phyloP scores from a whole-genome alignment of 2,888 invertebrate genomes.

The Pogonocherus hispidulus region DNA sequence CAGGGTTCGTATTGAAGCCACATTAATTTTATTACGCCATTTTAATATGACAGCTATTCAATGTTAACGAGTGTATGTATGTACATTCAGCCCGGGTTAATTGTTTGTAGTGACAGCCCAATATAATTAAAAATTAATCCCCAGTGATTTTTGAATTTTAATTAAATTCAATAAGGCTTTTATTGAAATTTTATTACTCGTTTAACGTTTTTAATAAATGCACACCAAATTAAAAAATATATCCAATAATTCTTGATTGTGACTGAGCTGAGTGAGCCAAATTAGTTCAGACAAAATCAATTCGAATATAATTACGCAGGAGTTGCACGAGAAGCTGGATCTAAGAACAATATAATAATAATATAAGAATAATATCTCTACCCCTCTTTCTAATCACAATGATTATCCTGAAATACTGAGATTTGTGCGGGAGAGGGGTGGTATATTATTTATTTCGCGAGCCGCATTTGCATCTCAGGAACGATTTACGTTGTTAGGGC shows the following conservation, averaged over 20 bases:
- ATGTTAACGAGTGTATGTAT: slow-evolving; percentile 8
- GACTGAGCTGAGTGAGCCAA: not conserved
- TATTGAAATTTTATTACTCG: slow-evolving; percentile 21
- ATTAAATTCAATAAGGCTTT: slow-evolving; percentile 5
- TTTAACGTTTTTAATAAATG: not conserved
- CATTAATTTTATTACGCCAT: slow-evolving; percentile 17
- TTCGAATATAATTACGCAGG: too few relatives aligned
- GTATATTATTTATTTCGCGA: too few relatives aligned
- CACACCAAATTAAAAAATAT: slow-evolving; percentile 12
- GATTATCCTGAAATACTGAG: too few relatives aligned
- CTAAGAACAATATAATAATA: too few relatives aligned
- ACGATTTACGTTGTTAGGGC: too few relatives aligned
- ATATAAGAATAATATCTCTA: too few relatives aligned
- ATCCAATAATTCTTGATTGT: not conserved
- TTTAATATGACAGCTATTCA: slow-evolving; percentile 21
- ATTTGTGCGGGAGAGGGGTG: too few relatives aligned
- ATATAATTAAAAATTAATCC: slow-evolving; percentile 27
- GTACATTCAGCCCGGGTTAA: slow-evolving; percentile 7
- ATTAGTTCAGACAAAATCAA: not conserved
- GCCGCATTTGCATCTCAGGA: too few relatives aligned
- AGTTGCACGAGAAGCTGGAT: too few relatives aligned
- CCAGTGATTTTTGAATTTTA: slow-evolving; percentile 14
- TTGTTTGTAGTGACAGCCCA: slow-evolving; percentile 18
- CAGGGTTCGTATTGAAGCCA: slow-evolving; percentile 11
- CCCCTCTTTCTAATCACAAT: too few relatives aligned